Conservation (phyloP, 2,797 vertebrate genomes). For the Acrossocheilus wenchowensis region DNA sequence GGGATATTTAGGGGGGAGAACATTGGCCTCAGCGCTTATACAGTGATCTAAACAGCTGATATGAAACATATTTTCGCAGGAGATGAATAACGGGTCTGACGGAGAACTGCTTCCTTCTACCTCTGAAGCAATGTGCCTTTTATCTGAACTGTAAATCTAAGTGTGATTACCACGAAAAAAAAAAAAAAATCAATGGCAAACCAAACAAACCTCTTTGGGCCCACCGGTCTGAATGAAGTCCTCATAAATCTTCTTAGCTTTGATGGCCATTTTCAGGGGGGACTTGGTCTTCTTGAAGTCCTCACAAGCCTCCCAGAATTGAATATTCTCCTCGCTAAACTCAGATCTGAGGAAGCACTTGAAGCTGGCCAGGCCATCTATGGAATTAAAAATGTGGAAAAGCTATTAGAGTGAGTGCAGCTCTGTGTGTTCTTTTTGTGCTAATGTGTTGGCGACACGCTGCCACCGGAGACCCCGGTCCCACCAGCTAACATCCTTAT, state of each 20-base stretch:
- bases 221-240: constrained; percentile 94
- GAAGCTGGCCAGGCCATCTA: constrained; percentile 90
- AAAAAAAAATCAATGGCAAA: background rate
- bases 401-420: constrained; percentile 2
- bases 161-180: constrained; percentile 10
- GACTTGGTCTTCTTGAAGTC: constrained; percentile 92
- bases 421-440: constrained; percentile 16
- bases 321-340: constrained; percentile 95
- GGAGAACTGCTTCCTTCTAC: background rate
- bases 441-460: constrained; percentile 15
- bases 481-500: constrained; percentile 36
- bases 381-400: constrained; percentile 27
- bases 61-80: constrained; percentile 33
- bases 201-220: constrained; percentile 88
- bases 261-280: constrained; percentile 83
- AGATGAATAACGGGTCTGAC: background rate
- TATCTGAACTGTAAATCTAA: background rate
- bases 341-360: constrained; percentile 91
- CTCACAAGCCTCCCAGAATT: constrained; percentile 96
- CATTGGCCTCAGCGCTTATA: background rate
- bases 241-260: constrained; percentile 93
- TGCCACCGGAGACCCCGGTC: constrained; percentile 4
- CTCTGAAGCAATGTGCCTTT: background rate
- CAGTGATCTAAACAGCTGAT: constrained; percentile 34
- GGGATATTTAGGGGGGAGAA: background rate